phyloP scores from a whole-genome alignment of 2,797 vertebrate genomes.

The Botia almorhae region DNA sequence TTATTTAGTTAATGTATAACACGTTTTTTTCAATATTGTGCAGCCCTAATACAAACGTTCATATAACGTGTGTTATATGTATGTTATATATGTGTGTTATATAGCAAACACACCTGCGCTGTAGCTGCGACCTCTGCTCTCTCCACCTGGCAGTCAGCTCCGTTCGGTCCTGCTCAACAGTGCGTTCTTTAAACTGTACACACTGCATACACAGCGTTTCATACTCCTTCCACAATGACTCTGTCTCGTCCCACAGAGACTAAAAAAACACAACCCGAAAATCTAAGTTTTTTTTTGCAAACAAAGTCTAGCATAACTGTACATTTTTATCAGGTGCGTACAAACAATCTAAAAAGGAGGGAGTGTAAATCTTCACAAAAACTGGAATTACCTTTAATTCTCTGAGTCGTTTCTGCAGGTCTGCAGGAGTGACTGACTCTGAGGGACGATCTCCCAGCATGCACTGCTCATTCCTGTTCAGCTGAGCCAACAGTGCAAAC shows the following conservation, averaged over 20 bases:
- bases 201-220: slow-evolving; percentile 71
- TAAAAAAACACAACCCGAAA: slow-evolving; percentile 59
- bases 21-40: too few relatives aligned
- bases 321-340: too few relatives aligned
- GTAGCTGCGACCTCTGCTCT: slow-evolving; percentile 78
- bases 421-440: slow-evolving; percentile 79
- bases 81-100: too few relatives aligned
- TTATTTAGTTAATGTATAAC: too few relatives aligned
- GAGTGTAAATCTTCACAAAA: too few relatives aligned
- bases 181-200: slow-evolving; percentile 68
- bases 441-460: slow-evolving; percentile 76
- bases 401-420: slow-evolving; percentile 81
- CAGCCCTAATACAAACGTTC: too few relatives aligned
- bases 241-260: slow-evolving; percentile 80
- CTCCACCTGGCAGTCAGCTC: slow-evolving; percentile 79
- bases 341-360: too few relatives aligned
- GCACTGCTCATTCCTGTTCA: slow-evolving; percentile 79
- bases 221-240: slow-evolving; percentile 80
- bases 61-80: not conserved
- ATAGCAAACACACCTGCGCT: slow-evolving; percentile 74
- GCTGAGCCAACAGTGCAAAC: slow-evolving; percentile 77
- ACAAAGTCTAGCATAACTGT: too few relatives aligned
- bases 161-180: slow-evolving; percentile 72
- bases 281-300: too few relatives aligned
- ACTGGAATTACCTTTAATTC: slow-evolving; percentile 82